Conservation (phyloP, 2,888 invertebrate genomes). For the Bursaphelenchus okinawaensis region DNA sequence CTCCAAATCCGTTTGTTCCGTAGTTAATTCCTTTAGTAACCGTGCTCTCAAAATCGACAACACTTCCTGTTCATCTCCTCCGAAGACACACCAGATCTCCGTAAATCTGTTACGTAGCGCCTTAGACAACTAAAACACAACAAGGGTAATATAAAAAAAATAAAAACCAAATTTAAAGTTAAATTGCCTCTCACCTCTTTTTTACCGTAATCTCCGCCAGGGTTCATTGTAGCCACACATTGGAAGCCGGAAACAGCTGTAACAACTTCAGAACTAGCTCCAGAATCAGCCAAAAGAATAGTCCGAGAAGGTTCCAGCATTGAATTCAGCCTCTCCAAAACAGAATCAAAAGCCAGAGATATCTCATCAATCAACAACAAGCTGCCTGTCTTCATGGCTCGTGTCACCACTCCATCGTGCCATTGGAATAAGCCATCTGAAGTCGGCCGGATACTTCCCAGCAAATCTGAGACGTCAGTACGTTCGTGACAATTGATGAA, state of each 20-base stretch:
- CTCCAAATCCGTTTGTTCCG: slow-evolving; percentile 2
- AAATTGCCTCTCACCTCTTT: slow-evolving; percentile 69
- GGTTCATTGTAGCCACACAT: slow-evolving; percentile 97
- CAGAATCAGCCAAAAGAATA: slow-evolving; percentile 83
- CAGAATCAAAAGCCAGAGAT: slow-evolving; percentile 76
- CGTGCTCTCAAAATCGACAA: slow-evolving; percentile 67
- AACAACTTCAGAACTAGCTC: slow-evolving; percentile 62
- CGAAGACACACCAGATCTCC: slow-evolving; percentile 89
- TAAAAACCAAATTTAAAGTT: not conserved
- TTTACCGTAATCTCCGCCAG: slow-evolving; percentile 97
- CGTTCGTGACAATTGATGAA: slow-evolving; percentile 95
- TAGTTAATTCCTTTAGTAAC: slow-evolving; percentile 14
- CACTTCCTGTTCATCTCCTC: slow-evolving; percentile 71
- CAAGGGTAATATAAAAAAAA: not conserved
- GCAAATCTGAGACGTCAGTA: slow-evolving; percentile 92
- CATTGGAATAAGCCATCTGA: slow-evolving; percentile 36
- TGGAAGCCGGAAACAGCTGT: slow-evolving; percentile 71
- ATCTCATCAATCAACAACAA: slow-evolving; percentile 96
- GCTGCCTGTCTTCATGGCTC: slow-evolving; percentile 79
- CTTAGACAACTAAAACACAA: slow-evolving; percentile 71
- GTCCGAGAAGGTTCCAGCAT: slow-evolving; percentile 85
- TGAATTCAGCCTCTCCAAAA: slow-evolving; percentile 91
- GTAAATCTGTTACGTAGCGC: slow-evolving; percentile 94
- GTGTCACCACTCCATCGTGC: slow-evolving; percentile 90
- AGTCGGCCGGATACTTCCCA: slow-evolving; percentile 88